Conservation (phyloP, 2,888 invertebrate species). For the Cyclophora punctaria region DNA sequence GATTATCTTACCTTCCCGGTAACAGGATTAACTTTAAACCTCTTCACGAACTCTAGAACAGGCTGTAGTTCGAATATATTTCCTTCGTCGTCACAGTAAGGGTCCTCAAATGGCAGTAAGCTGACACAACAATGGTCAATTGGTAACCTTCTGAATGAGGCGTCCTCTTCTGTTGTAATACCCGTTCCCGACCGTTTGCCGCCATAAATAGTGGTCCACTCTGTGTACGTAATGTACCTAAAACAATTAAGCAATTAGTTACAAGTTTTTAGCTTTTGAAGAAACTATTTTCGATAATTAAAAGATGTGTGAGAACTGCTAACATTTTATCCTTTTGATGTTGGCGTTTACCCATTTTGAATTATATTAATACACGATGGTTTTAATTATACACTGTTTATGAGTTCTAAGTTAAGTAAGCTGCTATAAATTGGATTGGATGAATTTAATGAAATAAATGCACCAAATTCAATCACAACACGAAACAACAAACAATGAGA, state of each 20-base stretch:
- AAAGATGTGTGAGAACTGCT: constrained; percentile 22
- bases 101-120: constrained; percentile 92
- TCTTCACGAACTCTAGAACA: constrained; percentile 89
- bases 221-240: constrained; percentile 90
- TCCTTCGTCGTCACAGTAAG: constrained; percentile 92
- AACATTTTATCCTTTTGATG: constrained; percentile 97
- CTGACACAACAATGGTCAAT: constrained; percentile 94
- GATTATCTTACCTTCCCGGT: constrained; percentile 82
- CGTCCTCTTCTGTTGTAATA: constrained; percentile 78
- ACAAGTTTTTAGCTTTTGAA: not conserved
- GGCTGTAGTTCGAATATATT: constrained; percentile 95
- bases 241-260: constrained; percentile 4
- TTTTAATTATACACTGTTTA: not conserved
- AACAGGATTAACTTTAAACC: constrained; percentile 94
- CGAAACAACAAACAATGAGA: too few species aligned
- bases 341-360: constrained; percentile 92
- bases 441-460: too few species aligned
- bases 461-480: too few species aligned
- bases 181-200: constrained; percentile 82
- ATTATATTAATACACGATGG: not conserved
- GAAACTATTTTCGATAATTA: not conserved
- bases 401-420: too few species aligned
- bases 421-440: too few species aligned
- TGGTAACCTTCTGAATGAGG: constrained; percentile 92
- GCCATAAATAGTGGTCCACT: constrained; percentile 93